Evolutionary conservation across 2,113 vertebrate genomes (phyloP), one percentile per base, ranked within the genome.

Genomic region (Sialia sialis): DNA sequence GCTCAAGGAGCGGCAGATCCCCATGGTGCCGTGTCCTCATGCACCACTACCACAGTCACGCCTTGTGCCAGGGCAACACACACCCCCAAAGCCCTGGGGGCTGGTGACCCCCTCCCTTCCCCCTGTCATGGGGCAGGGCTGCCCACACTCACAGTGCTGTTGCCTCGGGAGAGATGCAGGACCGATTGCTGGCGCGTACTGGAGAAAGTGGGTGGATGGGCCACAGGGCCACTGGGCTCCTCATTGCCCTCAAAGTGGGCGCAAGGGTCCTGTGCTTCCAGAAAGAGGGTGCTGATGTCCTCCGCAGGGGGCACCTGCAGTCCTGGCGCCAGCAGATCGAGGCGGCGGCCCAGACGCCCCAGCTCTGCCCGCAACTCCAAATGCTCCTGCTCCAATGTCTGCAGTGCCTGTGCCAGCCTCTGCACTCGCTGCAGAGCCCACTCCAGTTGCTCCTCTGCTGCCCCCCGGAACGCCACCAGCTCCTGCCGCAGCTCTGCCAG

Each of bases 161-260:
- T 93, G 95, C 94, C 95, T 84, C 72, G 80, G 84, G 98, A 98
- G 43, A 97, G 94, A 32, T 91, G 94, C 11, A 84, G 60, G 49
- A 97, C 97, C 13, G 98, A 98, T 29, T 97, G 97, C 58, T 98
- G 98, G 60, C 97, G 97, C 4, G 81, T 97, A 84, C 98, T 98
- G 76, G 98, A 97, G 94, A 98, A 99, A 85, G 98, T 95, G 7
- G 98, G 98, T 0, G 98, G 97, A 80, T 99, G 98, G 84, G 98
- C 98, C 75, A 98, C 93, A 0, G 97, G 97, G 51, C 95, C 49
- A 6, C 83, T 3, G 34, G 75, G 51, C 20, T 96, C 97, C 94
- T 97, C 97, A 0, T 95, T 95, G 18, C 96, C 98, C 95, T 94
- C 93, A 75, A 98, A 97, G 73, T 97, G 94, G 84, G 97, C 30